Evolutionary conservation across 1,140 invertebrate species (phyloP).

Genomic region (Aphaenogaster ashmeadi): DNA sequence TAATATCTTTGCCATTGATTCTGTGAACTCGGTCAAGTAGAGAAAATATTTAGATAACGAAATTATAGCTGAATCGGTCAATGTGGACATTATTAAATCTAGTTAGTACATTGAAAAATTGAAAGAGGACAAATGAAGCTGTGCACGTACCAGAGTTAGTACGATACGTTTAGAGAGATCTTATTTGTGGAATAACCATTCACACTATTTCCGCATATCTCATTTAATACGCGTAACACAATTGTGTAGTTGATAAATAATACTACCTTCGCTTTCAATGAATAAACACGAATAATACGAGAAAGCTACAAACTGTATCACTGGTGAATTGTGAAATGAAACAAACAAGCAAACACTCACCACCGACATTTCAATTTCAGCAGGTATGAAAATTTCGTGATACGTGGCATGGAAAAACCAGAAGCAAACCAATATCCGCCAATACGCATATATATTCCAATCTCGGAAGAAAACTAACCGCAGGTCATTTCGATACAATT

Average conservation of each 20-base stretch:
- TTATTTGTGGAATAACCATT: slow-evolving; percentile 2
- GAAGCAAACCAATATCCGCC: neutral
- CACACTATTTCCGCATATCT: neutral
- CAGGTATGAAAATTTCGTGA: slow-evolving; percentile 19
- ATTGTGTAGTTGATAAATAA: neutral
- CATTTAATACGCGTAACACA: slow-evolving; percentile 4
- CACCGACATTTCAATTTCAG: neutral
- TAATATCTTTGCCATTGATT: neutral
- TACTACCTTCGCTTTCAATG: slow-evolving; percentile 23
- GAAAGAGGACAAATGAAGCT: neutral
- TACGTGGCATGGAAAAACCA: neutral
- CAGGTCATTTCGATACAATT: slow-evolving; percentile 26
- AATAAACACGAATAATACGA: neutral
- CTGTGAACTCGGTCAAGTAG: neutral
- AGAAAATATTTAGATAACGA: neutral
- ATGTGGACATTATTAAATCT: neutral
- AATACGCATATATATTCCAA: neutral
- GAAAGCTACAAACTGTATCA: neutral
- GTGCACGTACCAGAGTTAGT: neutral
- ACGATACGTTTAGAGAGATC: slow-evolving; percentile 1
- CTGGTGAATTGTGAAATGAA: slow-evolving; percentile 4
- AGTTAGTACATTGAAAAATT: slow-evolving; percentile 7
- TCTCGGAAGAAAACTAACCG: neutral
- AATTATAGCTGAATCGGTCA: neutral
- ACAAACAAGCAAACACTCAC: neutral